Evolutionary conservation across 2,113 vertebrate species (phyloP).

Genomic region (Pogonocichla stellata): DNA sequence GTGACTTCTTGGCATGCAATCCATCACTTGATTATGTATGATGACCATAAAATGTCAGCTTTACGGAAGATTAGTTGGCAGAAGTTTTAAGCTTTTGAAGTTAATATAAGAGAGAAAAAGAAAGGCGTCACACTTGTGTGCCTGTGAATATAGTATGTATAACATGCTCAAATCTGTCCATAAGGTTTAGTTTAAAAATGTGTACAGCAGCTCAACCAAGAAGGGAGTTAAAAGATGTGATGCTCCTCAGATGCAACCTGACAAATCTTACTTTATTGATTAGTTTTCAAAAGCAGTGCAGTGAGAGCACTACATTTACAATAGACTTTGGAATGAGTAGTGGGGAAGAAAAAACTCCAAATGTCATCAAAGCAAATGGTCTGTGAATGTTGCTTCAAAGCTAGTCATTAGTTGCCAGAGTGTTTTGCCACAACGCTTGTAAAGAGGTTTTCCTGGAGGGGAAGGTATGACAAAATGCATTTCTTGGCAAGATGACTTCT

Average conservation of each 20-base stretch:
- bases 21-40: constrained; percentile 73
- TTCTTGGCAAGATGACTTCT: constrained; percentile 74
- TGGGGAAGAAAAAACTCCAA: constrained; percentile 61
- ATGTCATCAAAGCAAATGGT: constrained; percentile 94
- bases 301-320: constrained; percentile 73
- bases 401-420: constrained; percentile 89
- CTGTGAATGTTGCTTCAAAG: constrained; percentile 94
- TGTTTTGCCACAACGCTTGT: constrained; percentile 90
- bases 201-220: constrained; percentile 57
- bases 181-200: constrained; percentile 73
- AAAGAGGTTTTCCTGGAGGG: constrained; percentile 85
- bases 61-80: constrained; percentile 73
- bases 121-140: constrained; percentile 32
- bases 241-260: constrained; percentile 73
- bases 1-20: constrained; percentile 62
- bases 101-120: constrained; percentile 53
- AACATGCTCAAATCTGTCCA: constrained; percentile 37
- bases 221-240: constrained; percentile 67
- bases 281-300: constrained; percentile 72
- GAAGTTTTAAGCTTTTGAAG: constrained; percentile 71
- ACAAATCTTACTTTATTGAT: constrained; percentile 74
- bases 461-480: constrained; percentile 82
- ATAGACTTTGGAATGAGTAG: constrained; percentile 53
- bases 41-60: constrained; percentile 72
- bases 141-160: constrained; percentile 15